phyloP scores from a whole-genome alignment of 2,888 invertebrate species.

The Cabera pusaria region DNA sequence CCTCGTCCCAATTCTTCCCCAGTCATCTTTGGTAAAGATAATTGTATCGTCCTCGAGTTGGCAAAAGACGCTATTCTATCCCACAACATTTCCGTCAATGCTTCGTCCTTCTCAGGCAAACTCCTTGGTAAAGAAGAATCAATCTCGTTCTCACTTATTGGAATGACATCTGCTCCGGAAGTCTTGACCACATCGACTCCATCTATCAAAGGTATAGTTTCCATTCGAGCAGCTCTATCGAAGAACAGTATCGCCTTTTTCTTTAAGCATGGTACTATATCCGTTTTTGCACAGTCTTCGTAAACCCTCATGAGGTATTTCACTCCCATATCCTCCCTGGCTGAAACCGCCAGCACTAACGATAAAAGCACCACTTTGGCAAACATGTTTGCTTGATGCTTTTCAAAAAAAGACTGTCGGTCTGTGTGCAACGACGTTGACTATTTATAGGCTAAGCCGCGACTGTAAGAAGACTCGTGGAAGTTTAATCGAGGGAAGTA shows the following conservation, averaged over 20 bases:
- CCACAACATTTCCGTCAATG: slow-evolving; percentile 87
- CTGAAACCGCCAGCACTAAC: slow-evolving; percentile 44
- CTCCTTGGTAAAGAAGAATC: slow-evolving; percentile 87
- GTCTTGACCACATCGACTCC: slow-evolving; percentile 87
- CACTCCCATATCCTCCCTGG: slow-evolving; percentile 81
- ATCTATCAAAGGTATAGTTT: slow-evolving; percentile 82
- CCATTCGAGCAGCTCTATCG: slow-evolving; percentile 89
- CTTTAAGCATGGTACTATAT: slow-evolving; percentile 89
- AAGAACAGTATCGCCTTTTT: slow-evolving; percentile 92
- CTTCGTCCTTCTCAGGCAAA: slow-evolving; percentile 86
- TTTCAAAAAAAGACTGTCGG: slow-evolving; percentile 81
- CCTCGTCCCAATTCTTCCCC: slow-evolving; percentile 87
- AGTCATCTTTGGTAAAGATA: slow-evolving; percentile 89
- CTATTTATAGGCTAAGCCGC: slow-evolving; percentile 70
- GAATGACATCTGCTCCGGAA: slow-evolving; percentile 65
- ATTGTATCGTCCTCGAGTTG: slow-evolving; percentile 89
- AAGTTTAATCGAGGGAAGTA: slow-evolving; percentile 56
- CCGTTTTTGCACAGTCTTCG: slow-evolving; percentile 89
- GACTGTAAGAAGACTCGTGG: slow-evolving; percentile 22
- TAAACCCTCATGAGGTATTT: slow-evolving; percentile 87
- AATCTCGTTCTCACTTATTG: slow-evolving; percentile 86
- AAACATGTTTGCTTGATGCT: slow-evolving; percentile 53
- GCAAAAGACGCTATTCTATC: slow-evolving; percentile 88
- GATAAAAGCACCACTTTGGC: slow-evolving; percentile 54
- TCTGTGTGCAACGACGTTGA: slow-evolving; percentile 43